phyloP scores from a whole-genome alignment of 1,140 invertebrate species.

The Elymnias hypermnestra region DNA sequence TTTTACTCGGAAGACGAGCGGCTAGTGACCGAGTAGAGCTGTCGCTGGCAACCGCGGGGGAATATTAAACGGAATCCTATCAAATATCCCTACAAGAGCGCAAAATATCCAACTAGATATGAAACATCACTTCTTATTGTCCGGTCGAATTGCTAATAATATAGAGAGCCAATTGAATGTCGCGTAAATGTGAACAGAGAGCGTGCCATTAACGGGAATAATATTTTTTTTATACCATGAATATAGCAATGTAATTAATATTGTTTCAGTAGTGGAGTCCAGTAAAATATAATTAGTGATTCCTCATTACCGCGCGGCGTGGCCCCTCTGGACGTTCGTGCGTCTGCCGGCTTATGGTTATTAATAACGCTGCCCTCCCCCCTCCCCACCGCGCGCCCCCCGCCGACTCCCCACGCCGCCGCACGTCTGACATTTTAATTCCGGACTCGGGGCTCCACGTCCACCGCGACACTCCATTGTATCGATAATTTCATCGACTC shows the following conservation, averaged over 20 bases:
- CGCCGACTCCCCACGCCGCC: constrained; percentile 41
- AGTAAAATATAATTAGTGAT: constrained; percentile 76
- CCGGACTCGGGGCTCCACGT: constrained; percentile 56
- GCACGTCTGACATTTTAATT: constrained; percentile 76
- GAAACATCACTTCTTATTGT: background rate
- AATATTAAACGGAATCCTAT: constrained; percentile 55
- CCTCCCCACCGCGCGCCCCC: constrained; percentile 23
- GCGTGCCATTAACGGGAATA: constrained; percentile 2
- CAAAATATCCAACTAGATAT: background rate
- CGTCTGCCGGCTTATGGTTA: constrained; percentile 74
- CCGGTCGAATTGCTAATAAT: constrained; percentile 5
- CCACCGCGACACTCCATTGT: constrained; percentile 45
- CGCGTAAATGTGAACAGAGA: background rate
- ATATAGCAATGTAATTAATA: constrained; percentile 43
- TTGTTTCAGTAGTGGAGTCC: constrained; percentile 62
- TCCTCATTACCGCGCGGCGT: constrained; percentile 69
- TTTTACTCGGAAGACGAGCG: constrained; percentile 45
- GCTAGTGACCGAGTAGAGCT: constrained; percentile 47
- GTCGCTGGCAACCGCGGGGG: constrained; percentile 53
- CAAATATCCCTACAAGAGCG: constrained; percentile 11
- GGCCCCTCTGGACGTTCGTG: constrained; percentile 72
- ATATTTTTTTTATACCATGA: constrained; percentile 23
- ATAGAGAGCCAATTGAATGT: background rate
- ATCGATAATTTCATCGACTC: constrained; percentile 63
- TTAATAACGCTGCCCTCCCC: constrained; percentile 64